A percentile compares a stretch with the other conserved stretches of the same genome.
These are phyloP conservation scores for Halcyon chelicuti DNA, from an alignment of 2,797 vertebrate genomes.

Conservation along the genomic window DNA sequence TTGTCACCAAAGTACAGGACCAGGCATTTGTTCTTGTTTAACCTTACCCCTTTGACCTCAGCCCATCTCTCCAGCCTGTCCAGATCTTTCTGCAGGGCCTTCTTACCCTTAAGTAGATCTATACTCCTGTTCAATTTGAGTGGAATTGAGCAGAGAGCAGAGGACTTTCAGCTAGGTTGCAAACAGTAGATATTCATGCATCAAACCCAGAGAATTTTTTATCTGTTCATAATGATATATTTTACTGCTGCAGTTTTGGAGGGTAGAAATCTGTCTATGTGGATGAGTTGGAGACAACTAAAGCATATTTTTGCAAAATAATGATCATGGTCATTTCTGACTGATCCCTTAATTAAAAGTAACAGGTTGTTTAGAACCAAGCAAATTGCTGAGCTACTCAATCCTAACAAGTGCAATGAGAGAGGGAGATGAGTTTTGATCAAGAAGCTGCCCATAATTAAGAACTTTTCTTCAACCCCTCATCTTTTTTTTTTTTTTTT, in stretches of 20 bases:
- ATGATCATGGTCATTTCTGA: not conserved
- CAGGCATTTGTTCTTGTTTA: too few species aligned
- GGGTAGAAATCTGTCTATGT: not conserved
- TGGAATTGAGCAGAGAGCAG: not conserved
- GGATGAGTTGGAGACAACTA: not conserved
- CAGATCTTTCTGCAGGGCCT: too few species aligned
- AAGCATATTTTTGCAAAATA: not conserved
- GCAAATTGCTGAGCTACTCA: not conserved
- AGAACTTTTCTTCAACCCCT: not conserved
- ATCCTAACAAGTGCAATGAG: not conserved
- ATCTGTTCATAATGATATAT: not conserved
- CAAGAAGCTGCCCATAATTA: not conserved
- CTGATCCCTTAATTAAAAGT: not conserved
- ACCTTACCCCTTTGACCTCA: too few species aligned
- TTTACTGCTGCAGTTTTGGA: constrained; percentile 20
- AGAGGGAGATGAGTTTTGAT: not conserved
- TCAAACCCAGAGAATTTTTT: not conserved
- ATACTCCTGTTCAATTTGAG: too few species aligned
- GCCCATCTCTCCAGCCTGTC: too few species aligned
- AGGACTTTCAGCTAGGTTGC: not conserved
- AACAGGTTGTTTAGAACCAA: not conserved
- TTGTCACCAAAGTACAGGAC: too few species aligned
- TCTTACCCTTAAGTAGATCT: too few species aligned
- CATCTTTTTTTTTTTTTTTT: not conserved
- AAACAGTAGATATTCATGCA: constrained; percentile 4